phyloP scores from a whole-genome alignment of 2,113 vertebrate species.

The Otolemur garnettii region DNA sequence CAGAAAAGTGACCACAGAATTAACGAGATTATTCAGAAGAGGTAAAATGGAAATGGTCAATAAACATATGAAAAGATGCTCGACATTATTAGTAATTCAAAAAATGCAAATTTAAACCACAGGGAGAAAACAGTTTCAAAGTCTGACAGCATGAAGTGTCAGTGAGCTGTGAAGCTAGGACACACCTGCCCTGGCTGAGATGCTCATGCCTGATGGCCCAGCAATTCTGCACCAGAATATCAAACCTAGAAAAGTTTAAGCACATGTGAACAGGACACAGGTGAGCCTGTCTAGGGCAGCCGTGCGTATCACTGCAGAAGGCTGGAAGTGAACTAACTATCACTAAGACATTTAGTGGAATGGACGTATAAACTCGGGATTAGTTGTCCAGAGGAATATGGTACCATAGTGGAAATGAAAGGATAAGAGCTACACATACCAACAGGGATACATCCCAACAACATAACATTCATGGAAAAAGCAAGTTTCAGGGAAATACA shows the following conservation, averaged over 20 bases:
- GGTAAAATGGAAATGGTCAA: background rate
- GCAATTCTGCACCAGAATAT: background rate
- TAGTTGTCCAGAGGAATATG: background rate
- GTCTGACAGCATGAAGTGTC: background rate
- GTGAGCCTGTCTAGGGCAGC: background rate
- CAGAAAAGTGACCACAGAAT: background rate
- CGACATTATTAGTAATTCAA: background rate
- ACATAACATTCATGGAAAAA: background rate
- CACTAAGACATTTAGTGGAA: background rate
- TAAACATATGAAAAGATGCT: background rate
- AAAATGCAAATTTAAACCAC: conserved; percentile 32
- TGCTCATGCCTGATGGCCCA: background rate
- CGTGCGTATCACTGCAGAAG: background rate
- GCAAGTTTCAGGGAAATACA: background rate
- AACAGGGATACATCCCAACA: background rate
- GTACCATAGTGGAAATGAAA: background rate
- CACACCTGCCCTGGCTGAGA: background rate
- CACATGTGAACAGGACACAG: fast-evolving
- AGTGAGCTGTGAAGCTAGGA: background rate
- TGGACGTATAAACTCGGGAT: background rate
- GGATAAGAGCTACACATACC: background rate
- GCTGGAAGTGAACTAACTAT: background rate
- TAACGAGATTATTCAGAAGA: background rate
- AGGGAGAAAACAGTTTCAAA: background rate
- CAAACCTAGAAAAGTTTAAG: background rate